A percentile compares a stretch with the other conserved stretches of the same genome.
Conservation (phyloP, 2,888 invertebrate species). For the Agonopterix arenella region DNA sequence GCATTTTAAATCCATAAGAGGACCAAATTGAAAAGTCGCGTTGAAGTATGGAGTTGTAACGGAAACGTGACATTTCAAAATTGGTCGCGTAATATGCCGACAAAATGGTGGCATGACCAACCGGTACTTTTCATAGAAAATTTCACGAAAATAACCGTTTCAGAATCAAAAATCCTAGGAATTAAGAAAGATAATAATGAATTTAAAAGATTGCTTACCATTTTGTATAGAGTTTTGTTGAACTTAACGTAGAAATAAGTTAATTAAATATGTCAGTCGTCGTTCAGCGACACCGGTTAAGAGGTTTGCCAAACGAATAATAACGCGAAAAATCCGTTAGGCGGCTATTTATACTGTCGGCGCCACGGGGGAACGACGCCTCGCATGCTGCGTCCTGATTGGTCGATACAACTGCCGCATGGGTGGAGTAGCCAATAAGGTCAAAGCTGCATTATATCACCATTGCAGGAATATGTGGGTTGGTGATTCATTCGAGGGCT, state of each 20-base stretch:
- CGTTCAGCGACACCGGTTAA: constrained; percentile 81
- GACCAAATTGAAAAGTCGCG: constrained; percentile 6
- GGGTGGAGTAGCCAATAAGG: constrained; percentile 64
- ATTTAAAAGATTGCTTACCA: constrained; percentile 53
- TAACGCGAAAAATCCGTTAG: constrained; percentile 59
- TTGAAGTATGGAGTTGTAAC: neutral
- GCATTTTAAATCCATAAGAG: neutral
- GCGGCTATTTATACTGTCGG: constrained; percentile 74
- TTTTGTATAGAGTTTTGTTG: constrained; percentile 67
- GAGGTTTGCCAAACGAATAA: constrained; percentile 83
- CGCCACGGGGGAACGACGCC: constrained; percentile 73
- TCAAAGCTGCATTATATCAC: constrained; percentile 61
- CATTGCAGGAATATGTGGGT: constrained; percentile 72
- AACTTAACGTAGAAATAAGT: constrained; percentile 67
- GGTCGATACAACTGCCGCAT: constrained; percentile 61
- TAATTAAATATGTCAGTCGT: constrained; percentile 63
- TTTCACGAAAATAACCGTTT: constrained; percentile 7
- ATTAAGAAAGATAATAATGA: constrained; percentile 8
- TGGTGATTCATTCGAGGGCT: constrained; percentile 31
- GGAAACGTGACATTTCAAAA: constrained; percentile 11
- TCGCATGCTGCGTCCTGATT: constrained; percentile 53
- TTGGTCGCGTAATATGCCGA: constrained; percentile 33
- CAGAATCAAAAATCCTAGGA: constrained; percentile 8
- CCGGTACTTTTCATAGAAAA: constrained; percentile 32
- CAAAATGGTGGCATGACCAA: constrained; percentile 64